Percentiles rank a stretch among this genome's conserved stretches.
Conservation (phyloP, 2,888 invertebrate species). For the Andrena bicolor region DNA sequence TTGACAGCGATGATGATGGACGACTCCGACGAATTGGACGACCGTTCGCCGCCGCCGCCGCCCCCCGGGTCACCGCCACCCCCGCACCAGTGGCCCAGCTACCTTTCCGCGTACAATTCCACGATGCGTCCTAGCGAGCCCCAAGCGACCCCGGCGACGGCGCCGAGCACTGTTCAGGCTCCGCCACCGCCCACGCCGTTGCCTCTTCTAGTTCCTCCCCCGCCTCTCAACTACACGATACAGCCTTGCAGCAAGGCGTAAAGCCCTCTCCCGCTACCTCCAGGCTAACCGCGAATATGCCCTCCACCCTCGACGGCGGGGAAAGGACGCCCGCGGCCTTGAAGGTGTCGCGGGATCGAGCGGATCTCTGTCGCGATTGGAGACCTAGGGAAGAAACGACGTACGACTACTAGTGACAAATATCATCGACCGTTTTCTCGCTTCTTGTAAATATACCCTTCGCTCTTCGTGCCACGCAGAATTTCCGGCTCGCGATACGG, state of each 20-base stretch:
- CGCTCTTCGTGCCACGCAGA: constrained; percentile 25
- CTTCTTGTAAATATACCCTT: constrained; percentile 67
- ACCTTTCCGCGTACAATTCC: constrained; percentile 79
- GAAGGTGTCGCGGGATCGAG: not conserved
- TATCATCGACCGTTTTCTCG: constrained; percentile 43
- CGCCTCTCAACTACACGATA: constrained; percentile 82
- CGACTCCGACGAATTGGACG: constrained; percentile 86
- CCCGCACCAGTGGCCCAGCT: constrained; percentile 86
- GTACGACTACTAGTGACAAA: constrained; percentile 45
- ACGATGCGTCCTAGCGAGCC: constrained; percentile 52
- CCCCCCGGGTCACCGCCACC: constrained; percentile 88
- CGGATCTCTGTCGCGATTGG: constrained; percentile 11
- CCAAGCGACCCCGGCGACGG: constrained; percentile 53
- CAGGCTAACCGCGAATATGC: not conserved
- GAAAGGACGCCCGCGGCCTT: not conserved
- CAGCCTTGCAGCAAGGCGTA: constrained; percentile 83
- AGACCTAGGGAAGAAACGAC: constrained; percentile 20
- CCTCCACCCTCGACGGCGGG: not conserved
- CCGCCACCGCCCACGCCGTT: constrained; percentile 83
- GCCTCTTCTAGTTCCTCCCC: constrained; percentile 82
- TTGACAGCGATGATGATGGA: constrained; percentile 83
- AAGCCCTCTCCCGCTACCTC: constrained; percentile 19
- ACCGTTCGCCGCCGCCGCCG: constrained; percentile 87
- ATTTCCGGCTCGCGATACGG: constrained; percentile 12
- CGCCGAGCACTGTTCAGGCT: constrained; percentile 64